A percentile compares a stretch with the other conserved stretches of the same genome.
These are phyloP conservation scores for Luscinia luscinia DNA, from an alignment of 2,797 vertebrate species.

Conservation along the genomic window DNA sequence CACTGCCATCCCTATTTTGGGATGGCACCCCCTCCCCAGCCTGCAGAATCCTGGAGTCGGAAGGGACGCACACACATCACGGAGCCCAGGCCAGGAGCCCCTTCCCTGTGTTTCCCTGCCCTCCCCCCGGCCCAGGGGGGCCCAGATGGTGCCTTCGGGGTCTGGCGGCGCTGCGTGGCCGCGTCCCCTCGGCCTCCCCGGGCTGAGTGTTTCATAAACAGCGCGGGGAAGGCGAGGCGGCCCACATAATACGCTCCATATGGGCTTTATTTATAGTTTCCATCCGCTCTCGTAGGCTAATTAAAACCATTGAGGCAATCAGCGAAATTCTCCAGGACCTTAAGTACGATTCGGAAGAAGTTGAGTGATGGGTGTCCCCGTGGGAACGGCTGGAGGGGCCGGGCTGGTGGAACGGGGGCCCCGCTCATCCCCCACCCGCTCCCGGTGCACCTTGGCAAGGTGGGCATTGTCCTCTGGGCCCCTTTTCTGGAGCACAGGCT, in stretches of 20 bases:
- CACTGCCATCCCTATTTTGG: not conserved
- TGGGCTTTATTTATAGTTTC: slow-evolving; percentile 85
- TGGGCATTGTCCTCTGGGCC: not conserved
- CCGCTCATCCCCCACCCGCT: not conserved
- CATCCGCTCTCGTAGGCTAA: slow-evolving; percentile 87
- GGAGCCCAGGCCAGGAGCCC: not conserved
- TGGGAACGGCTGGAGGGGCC: slow-evolving; percentile 47
- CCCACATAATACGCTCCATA: slow-evolving; percentile 77
- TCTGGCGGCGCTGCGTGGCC: slow-evolving; percentile 21
- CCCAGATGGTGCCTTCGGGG: slow-evolving; percentile 23
- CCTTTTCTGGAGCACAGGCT: not conserved
- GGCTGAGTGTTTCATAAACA: slow-evolving; percentile 77
- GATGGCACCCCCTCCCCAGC: not conserved
- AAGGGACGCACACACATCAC: rapidly evolving
- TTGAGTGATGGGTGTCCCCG: slow-evolving; percentile 78
- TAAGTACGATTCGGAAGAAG: slow-evolving; percentile 94
- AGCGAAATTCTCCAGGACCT: slow-evolving; percentile 96
- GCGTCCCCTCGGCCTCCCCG: slow-evolving; percentile 35
- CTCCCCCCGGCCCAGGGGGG: not conserved
- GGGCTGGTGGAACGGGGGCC: not conserved
- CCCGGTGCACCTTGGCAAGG: not conserved
- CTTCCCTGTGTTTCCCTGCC: not conserved
- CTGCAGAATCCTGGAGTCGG: rapidly evolving
- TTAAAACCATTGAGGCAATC: slow-evolving; percentile 93
- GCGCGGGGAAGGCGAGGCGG: slow-evolving; percentile 60